Percentiles rank a stretch among this genome's conserved stretches.
These are phyloP conservation scores for Drosophila funebris DNA, from an alignment of 1,140 invertebrate species.

Conservation along the genomic window DNA sequence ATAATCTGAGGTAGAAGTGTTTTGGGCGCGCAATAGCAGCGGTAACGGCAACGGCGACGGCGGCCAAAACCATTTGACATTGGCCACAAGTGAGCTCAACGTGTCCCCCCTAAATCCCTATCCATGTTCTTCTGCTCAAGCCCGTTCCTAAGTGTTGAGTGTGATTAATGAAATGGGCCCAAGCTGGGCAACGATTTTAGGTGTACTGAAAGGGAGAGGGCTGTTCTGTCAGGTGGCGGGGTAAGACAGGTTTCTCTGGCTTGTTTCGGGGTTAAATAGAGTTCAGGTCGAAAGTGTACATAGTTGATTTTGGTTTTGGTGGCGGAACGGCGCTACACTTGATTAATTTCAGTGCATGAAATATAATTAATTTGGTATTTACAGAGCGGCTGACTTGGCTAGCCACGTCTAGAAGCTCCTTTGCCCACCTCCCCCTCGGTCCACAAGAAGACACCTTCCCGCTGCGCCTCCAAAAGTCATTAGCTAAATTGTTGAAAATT, in stretches of 20 bases:
- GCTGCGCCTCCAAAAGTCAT: conserved; percentile 48
- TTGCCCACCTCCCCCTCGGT: not conserved
- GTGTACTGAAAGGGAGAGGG: conserved; percentile 20
- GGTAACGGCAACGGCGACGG: not conserved
- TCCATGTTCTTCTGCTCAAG: conserved; percentile 27
- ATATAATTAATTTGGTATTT: conserved; percentile 80
- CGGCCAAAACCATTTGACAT: conserved; percentile 60
- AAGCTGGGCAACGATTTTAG: conserved; percentile 40
- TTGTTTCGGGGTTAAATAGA: conserved; percentile 78
- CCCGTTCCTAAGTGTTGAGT: conserved; percentile 67
- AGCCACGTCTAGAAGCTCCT: not conserved
- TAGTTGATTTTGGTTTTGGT: conserved; percentile 66
- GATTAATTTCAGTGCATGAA: conserved; percentile 78
- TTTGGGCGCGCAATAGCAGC: too few relatives aligned
- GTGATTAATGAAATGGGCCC: conserved; percentile 78
- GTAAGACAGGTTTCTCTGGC: conserved; percentile 19
- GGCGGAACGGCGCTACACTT: conserved; percentile 45
- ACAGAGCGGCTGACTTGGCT: conserved; percentile 26
- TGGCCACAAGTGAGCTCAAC: conserved; percentile 52
- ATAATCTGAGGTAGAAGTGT: conserved; percentile 27
- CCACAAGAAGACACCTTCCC: not conserved
- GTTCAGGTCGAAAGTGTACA: conserved; percentile 61
- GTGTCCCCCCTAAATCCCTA: conserved; percentile 5
- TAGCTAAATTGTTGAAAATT: conserved; percentile 76
- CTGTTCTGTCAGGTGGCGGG: not conserved